Conservation (phyloP, 2,113 vertebrate species). For the Crotalus tigris region DNA sequence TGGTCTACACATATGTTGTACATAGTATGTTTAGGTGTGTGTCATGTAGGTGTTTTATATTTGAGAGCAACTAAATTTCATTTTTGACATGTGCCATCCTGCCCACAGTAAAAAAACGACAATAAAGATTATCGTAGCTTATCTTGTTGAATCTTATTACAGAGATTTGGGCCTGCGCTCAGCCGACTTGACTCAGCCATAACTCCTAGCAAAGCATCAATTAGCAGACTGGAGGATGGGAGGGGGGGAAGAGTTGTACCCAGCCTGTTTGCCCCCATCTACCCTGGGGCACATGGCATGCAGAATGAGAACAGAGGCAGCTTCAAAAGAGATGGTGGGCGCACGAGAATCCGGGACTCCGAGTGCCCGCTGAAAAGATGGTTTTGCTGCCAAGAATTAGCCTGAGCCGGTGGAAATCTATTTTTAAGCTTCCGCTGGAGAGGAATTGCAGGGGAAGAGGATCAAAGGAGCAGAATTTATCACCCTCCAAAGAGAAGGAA, state of each 20-base stretch:
- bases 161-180: no score
- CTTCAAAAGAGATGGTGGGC: background rate
- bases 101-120: no score
- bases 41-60: no score
- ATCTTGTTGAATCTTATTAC: background rate
- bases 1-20: no score
- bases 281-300: fast-evolving
- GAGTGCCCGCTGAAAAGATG: no score
- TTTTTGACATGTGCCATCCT: no score
- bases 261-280: no score
- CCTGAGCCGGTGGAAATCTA: background rate
- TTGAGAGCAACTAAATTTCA: no score
- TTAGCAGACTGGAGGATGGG: background rate
- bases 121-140: no score
- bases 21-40: no score
- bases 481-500: background rate
- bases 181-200: background rate
- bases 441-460: background rate
- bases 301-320: background rate
- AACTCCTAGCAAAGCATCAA: background rate
- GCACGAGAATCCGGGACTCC: no score
- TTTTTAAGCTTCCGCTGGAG: background rate
- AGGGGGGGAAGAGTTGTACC: no score
- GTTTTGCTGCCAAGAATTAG: background rate
- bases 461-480: background rate